Conservation (phyloP, 1,140 invertebrate species). For the Brachionus asplanchnoidis region DNA sequence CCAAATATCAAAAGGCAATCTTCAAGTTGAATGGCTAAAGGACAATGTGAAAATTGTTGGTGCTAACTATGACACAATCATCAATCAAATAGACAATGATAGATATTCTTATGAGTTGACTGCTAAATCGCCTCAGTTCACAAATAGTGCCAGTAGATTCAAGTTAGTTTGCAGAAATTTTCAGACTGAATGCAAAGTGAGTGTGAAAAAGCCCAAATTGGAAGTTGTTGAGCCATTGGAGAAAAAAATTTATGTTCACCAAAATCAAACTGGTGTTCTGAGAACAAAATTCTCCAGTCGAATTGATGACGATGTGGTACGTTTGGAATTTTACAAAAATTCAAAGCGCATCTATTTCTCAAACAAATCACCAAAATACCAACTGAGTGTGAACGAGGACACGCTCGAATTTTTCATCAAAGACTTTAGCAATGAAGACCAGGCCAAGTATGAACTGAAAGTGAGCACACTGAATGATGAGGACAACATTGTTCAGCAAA, state of each 20-base stretch:
- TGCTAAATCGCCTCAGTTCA: not conserved
- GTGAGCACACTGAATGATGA: not conserved
- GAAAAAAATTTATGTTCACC: not conserved
- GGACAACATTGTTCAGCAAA: not conserved
- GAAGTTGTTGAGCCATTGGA: not conserved
- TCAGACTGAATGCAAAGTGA: conserved; percentile 1
- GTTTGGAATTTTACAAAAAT: not conserved
- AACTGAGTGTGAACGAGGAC: not conserved
- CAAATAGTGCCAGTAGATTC: not conserved
- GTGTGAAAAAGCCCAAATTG: not conserved
- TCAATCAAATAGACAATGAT: not conserved
- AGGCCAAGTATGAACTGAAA: conserved; percentile 20
- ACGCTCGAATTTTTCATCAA: not conserved
- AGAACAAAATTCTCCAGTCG: not conserved
- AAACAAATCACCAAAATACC: conserved; percentile 18
- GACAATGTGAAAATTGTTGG: not conserved
- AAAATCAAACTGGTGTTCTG: not conserved
- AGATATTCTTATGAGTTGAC: not conserved
- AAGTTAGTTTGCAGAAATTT: not conserved
- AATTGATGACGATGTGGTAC: not conserved
- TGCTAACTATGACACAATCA: not conserved
- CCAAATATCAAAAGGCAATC: not conserved
- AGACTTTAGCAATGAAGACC: not conserved
- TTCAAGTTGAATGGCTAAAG: conserved; percentile 16
- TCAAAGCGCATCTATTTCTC: conserved; percentile 20